Conservation (phyloP, 2,888 invertebrate species). For the Lysandra bellargus region DNA sequence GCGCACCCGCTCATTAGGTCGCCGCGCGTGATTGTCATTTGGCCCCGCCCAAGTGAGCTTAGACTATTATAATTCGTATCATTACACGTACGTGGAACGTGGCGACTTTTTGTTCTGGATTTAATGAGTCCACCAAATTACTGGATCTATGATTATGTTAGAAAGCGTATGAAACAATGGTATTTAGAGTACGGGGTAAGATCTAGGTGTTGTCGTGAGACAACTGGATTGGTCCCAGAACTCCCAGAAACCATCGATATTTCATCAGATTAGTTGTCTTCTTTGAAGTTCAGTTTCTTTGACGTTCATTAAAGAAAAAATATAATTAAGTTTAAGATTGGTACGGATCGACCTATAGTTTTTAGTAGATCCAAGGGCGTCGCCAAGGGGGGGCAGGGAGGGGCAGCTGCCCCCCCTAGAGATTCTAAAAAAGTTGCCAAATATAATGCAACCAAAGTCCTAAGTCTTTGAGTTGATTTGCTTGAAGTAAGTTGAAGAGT, state of each 20-base stretch:
- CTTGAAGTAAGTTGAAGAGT: no score
- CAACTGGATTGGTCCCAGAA: neutral
- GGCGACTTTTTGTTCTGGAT: conserved; percentile 35
- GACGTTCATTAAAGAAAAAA: neutral
- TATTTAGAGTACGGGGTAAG: neutral
- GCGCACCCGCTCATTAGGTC: conserved; percentile 75
- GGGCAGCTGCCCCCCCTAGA: no score
- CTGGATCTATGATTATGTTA: conserved; percentile 22
- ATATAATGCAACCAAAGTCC: no score
- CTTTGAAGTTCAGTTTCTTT: no score
- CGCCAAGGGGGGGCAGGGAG: no score
- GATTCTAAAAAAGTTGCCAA: no score
- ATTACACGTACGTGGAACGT: conserved; percentile 54
- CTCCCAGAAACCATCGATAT: no score
- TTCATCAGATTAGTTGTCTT: no score
- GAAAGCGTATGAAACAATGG: conserved; percentile 10
- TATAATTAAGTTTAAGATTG: neutral
- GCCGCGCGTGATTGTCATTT: conserved; percentile 77
- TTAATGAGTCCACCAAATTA: conserved; percentile 27
- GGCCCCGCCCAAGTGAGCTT: conserved; percentile 65
- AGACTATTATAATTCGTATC: conserved; percentile 75
- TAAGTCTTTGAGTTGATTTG: no score
- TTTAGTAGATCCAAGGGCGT: neutral
- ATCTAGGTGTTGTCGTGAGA: neutral
- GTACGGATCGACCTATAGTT: no score